Conservation (phyloP, 1,140 invertebrate species). For the Mesaphorura yosii region DNA sequence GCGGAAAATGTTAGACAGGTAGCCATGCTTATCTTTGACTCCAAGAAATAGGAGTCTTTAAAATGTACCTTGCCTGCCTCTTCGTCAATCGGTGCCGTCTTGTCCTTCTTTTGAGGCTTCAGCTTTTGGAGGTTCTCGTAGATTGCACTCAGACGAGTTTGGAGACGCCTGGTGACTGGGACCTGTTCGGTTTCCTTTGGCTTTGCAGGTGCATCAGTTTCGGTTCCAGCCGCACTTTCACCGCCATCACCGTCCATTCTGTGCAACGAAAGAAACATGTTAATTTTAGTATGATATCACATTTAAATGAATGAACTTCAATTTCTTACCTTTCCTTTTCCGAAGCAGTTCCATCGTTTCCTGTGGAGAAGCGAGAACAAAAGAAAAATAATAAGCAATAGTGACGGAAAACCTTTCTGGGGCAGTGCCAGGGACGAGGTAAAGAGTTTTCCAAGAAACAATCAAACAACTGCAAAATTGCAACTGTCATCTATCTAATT, state of each 20-base stretch:
- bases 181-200: too few species aligned
- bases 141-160: slow-evolving; percentile 26
- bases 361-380: slow-evolving; percentile 20
- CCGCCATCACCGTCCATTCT: slow-evolving; percentile 27
- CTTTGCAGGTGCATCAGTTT: slow-evolving; percentile 11
- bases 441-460: too few species aligned
- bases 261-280: not conserved
- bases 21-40: not conserved
- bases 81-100: slow-evolving; percentile 24
- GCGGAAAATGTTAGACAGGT: too few species aligned
- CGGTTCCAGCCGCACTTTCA: slow-evolving; percentile 17
- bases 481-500: too few species aligned
- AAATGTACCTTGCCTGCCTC: slow-evolving; percentile 18
- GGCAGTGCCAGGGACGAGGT: too few species aligned
- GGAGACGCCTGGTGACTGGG: slow-evolving; percentile 10
- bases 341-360: slow-evolving; percentile 30
- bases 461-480: too few species aligned
- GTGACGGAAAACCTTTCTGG: too few species aligned
- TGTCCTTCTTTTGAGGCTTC: slow-evolving; percentile 28
- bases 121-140: slow-evolving; percentile 22
- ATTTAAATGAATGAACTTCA: not conserved
- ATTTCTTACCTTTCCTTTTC: slow-evolving; percentile 30
- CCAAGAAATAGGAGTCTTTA: not conserved
- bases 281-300: not conserved
- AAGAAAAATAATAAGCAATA: slow-evolving; percentile 9